phyloP scores from a whole-genome alignment of 2,888 invertebrate species.

The Homarus gammarus region DNA sequence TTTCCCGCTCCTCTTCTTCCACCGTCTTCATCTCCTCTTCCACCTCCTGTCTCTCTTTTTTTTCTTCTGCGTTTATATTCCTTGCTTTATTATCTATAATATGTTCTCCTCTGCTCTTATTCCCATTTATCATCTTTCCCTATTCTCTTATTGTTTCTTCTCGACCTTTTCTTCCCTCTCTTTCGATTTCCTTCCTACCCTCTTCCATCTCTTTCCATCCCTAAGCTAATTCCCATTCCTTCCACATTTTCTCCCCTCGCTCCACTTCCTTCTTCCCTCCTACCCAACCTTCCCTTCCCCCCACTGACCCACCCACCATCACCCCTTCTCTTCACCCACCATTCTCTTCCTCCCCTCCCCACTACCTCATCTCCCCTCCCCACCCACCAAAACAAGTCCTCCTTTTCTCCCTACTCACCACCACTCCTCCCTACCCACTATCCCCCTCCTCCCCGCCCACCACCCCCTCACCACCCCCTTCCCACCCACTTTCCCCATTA shows the following conservation, averaged over 20 bases:
- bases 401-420: neutral
- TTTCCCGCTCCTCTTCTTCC: too few species aligned
- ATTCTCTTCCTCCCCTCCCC: neutral
- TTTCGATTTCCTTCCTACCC: neutral
- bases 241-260: neutral
- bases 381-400: too few species aligned
- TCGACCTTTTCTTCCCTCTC: neutral
- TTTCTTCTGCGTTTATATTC: neutral
- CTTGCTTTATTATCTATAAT: neutral
- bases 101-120: too few species aligned
- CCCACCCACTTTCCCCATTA: too few species aligned
- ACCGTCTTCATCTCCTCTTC: neutral
- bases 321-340: neutral
- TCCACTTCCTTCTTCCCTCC: neutral
- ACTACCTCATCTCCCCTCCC: neutral
- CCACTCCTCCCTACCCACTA: too few species aligned
- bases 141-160: too few species aligned
- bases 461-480: too few species aligned
- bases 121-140: too few species aligned
- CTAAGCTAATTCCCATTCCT: neutral
- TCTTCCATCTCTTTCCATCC: neutral
- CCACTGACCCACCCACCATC: neutral
- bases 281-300: neutral
- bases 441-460: neutral
- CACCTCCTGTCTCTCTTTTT: neutral